Conservation (phyloP, 2,797 vertebrate genomes). For the Aldrovandia affinis region DNA sequence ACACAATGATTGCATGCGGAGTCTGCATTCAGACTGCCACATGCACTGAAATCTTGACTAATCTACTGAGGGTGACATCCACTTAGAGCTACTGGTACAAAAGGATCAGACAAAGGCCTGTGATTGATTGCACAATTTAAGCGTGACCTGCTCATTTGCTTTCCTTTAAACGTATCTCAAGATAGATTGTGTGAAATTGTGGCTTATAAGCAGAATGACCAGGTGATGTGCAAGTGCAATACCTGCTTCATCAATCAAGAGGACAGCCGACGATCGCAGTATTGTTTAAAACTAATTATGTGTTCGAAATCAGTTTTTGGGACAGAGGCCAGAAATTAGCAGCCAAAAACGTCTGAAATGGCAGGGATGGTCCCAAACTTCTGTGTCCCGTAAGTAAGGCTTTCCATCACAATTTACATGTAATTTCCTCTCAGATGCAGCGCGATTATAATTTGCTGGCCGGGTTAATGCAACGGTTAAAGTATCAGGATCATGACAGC, state of each 20-base stretch:
- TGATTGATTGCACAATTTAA: constrained; percentile 25
- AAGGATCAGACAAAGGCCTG: constrained; percentile 5
- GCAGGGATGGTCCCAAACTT: not conserved
- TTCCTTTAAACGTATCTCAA: not conserved
- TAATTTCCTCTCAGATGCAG: not conserved
- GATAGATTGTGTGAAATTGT: constrained; percentile 19
- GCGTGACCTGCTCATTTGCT: not conserved
- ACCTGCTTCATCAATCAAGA: constrained; percentile 28
- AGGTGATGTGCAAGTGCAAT: not conserved
- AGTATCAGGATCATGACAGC: not conserved
- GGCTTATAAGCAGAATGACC: constrained; percentile 2
- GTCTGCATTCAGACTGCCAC: not conserved
- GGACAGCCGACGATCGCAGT: not conserved
- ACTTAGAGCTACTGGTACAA: not conserved
- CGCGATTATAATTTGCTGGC: not conserved
- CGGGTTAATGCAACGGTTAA: not conserved
- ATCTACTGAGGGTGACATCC: not conserved
- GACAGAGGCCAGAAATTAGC: constrained; percentile 13
- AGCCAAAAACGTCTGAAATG: not conserved
- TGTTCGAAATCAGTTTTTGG: not conserved
- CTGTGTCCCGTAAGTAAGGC: not conserved
- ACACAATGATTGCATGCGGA: not conserved
- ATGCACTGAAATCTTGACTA: not conserved
- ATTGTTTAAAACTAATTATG: constrained; percentile 27
- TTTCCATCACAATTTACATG: constrained; percentile 21